Conservation (phyloP, 2,888 invertebrate species). For the Noctua janthe region DNA sequence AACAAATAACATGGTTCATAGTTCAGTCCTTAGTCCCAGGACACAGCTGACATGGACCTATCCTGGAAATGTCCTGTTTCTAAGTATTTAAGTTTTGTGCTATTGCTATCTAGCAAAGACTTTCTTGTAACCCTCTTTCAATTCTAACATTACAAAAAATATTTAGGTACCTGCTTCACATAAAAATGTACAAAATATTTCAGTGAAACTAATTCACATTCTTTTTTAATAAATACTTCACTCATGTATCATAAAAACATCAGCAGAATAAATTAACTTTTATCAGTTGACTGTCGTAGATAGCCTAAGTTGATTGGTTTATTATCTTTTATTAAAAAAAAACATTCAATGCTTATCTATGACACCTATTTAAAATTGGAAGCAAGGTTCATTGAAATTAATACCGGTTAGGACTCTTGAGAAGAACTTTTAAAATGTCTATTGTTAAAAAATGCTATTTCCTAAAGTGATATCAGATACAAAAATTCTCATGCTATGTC, state of each 20-base stretch:
- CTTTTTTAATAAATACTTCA: not conserved
- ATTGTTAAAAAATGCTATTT: not conserved
- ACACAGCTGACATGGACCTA: not conserved
- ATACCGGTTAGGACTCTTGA: not conserved
- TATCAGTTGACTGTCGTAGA: slow-evolving; percentile 36
- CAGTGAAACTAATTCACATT: not conserved
- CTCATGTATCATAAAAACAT: slow-evolving; percentile 21
- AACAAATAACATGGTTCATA: not conserved
- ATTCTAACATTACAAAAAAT: not conserved
- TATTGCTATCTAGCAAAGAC: not conserved
- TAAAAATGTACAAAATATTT: not conserved
- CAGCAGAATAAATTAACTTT: slow-evolving; percentile 24
- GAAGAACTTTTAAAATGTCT: not conserved
- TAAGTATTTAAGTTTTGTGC: not conserved
- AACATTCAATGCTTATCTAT: slow-evolving; percentile 12
- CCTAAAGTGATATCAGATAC: not conserved
- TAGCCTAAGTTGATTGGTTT: slow-evolving; percentile 26
- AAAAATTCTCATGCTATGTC: slow-evolving; percentile 5
- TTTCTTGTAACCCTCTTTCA: not conserved
- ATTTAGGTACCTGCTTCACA: not conserved
- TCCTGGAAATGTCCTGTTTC: not conserved
- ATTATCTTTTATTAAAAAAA: slow-evolving; percentile 25
- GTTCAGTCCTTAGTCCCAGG: not conserved
- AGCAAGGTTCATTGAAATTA: slow-evolving; percentile 21
- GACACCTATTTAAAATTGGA: slow-evolving; percentile 37